Base-by-base conservation (phyloP, 2,888 invertebrate species). In the Dicyrtomina minuta region DNA sequence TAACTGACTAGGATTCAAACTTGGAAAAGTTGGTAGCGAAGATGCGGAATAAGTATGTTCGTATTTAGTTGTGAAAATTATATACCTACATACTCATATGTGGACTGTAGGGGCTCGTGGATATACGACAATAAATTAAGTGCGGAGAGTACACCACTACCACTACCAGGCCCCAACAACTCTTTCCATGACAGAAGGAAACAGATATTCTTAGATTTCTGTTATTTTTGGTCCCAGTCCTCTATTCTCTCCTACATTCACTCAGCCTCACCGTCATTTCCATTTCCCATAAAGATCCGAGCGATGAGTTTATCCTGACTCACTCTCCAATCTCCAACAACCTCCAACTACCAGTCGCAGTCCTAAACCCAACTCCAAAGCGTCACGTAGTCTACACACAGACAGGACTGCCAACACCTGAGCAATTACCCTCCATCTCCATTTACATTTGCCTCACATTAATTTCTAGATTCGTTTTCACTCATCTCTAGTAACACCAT, bases 161-260 rank as follows among this genome's bases (percentile, higher is more conserved):
- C 27, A 27, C 15, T 24, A n/a, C n/a, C n/a, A n/a, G n/a, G n/a
- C n/a, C n/a, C n/a, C n/a, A n/a, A n/a, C n/a, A n/a, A n/a, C n/a
- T n/a, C n/a, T n/a, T n/a, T n/a, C n/a, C n/a, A n/a, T n/a, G n/a
- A 33, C 4, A 33, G 33, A 33, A 33, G 33, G 8, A 43, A 22
- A 39, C 53, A 56, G 66, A 66, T 66, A 66, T 66, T 66, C 66
- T 66, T 66, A 66, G 66, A 66, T 55, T 20, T 15, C 12, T 56
- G 55, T 66, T 66, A 66, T 66, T 66, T 66, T 66, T 66, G 44
- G 55, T 56, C 15, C 43, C 33, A 55, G 41, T 55, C 26, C 61
- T n/a, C n/a, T 51, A 46, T 33, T 51, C 33, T 49, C 27, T 39
- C 39, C 59, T 41, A 41, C 17, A 17, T 4, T 24, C 5, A 24